A percentile compares a stretch with the other conserved stretches of the same genome.
phyloP scores from a whole-genome alignment of 2,888 invertebrate species.

The Quadriops clusia region DNA sequence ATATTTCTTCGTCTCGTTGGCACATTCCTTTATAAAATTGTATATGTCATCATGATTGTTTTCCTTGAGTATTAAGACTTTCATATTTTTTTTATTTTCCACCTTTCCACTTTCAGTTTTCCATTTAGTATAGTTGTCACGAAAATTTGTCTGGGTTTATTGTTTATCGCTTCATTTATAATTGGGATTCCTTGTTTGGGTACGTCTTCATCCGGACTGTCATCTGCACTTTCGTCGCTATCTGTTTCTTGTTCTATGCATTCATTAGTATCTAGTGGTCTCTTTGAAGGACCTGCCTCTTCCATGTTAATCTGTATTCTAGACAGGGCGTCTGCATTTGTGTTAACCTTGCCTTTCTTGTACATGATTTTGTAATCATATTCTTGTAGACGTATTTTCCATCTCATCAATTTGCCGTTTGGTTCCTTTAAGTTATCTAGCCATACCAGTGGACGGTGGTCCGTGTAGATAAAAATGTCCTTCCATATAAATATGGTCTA shows the following conservation, averaged over 20 bases:
- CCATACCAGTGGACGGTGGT: conserved; percentile 28
- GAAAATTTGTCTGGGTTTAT: background rate
- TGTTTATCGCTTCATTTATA: background rate
- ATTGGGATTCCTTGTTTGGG: background rate
- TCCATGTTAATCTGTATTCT: too few relatives aligned
- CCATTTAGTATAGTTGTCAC: background rate
- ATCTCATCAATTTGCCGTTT: conserved; percentile 25
- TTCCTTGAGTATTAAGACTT: too few relatives aligned
- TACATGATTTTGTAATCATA: conserved; percentile 20
- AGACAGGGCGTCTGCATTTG: conserved; percentile 21
- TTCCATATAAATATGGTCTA: conserved; percentile 19
- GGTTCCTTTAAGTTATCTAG: conserved; percentile 28
- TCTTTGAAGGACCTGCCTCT: too few relatives aligned
- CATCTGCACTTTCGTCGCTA: too few relatives aligned
- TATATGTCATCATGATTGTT: background rate
- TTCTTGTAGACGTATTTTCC: conserved; percentile 23
- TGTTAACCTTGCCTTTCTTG: conserved; percentile 21
- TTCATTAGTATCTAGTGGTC: too few relatives aligned
- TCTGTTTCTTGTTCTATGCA: too few relatives aligned
- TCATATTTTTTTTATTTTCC: too few relatives aligned
- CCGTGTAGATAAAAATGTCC: conserved; percentile 28
- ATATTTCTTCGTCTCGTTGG: background rate
- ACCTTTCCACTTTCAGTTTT: too few relatives aligned
- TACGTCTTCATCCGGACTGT: background rate
- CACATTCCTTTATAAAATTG: background rate